Base-by-base conservation (phyloP, 2,888 invertebrate species). In the Cheilosia scutellata region DNA sequence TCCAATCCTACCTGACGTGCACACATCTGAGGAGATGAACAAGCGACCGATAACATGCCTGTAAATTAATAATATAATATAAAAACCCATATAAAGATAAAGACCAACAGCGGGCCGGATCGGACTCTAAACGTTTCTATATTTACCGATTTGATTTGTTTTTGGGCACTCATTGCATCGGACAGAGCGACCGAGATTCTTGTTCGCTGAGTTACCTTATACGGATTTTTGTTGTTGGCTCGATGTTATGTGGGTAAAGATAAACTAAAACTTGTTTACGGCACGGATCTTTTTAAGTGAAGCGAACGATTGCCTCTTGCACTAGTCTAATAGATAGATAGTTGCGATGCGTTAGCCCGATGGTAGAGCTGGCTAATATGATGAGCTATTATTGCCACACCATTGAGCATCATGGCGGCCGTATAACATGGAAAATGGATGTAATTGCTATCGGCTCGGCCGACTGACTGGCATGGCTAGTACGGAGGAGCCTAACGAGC, bases 11-110 rank as follows among this genome's bases (percentile, higher is more conserved):
- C 51, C 65, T 58, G 68, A 70, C 58, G 70, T 13, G 53, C 29
- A 71, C 68, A 62, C 68, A 71, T 70, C 29, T 49, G 47, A 57
- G 44, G 49, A 86, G 66, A 76, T 66, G 60, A 72, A 82, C 76
- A 76, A 57, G 42, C 76, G 55, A 66, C 62, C 72, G 76, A 86
- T 76, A 66, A 86, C 82, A 86, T 72, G 82, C 68, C 82, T 82
- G 53, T 86, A 86, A 86, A 86, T 86, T 86, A 86, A 82, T 86
- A 86, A 86, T 86, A 86, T 82, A 44, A 82, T 66, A 86, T 82
- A 77, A 86, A 62, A 86, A 40, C 9, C 86, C 82, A 82, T 86
- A 86, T 86, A 82, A 53, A 86, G 82, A 66, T 82, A 47, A 49
- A 62, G 53, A 20, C 57, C 62, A 70, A 75, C 53, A 63, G 66